Conservation (phyloP, 1,140 invertebrate genomes). For the Platyscapa corneri region DNA sequence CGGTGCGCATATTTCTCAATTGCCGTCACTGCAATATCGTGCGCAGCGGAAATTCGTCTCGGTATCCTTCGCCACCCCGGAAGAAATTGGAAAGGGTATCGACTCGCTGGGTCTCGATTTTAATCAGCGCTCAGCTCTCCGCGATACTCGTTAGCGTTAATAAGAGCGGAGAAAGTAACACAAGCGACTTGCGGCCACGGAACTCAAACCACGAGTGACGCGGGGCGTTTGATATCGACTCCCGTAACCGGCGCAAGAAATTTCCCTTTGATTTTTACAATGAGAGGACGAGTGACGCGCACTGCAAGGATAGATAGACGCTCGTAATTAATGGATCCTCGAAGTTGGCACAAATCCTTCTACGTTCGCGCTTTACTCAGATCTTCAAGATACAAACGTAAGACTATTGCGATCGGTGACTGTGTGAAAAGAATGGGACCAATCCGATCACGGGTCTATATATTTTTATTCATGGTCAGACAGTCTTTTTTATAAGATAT, state of each 20-base stretch:
- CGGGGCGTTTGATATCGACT: slow-evolving; percentile 39
- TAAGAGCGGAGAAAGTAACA: slow-evolving; percentile 53
- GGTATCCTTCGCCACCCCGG: neutral
- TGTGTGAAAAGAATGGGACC: neutral
- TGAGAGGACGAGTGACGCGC: no score
- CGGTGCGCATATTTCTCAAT: neutral
- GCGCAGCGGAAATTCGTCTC: neutral
- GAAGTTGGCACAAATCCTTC: neutral
- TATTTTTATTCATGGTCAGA: no score
- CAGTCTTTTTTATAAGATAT: no score
- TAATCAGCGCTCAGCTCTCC: neutral
- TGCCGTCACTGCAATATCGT: neutral
- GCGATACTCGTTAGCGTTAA: slow-evolving; percentile 53
- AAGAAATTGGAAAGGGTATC: neutral
- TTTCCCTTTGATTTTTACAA: slow-evolving; percentile 37
- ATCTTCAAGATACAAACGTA: neutral
- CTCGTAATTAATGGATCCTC: slow-evolving; percentile 25
- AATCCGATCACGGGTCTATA: no score
- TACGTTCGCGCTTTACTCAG: neutral
- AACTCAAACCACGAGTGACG: no score
- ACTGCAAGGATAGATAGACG: neutral
- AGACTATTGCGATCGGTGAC: neutral
- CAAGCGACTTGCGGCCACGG: slow-evolving; percentile 17
- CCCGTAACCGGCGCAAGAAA: slow-evolving; percentile 16
- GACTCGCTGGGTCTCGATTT: neutral